These are phyloP conservation scores for Hoplias malabaricus DNA, from an alignment of 2,113 vertebrate species.

Conservation along the genomic window DNA sequence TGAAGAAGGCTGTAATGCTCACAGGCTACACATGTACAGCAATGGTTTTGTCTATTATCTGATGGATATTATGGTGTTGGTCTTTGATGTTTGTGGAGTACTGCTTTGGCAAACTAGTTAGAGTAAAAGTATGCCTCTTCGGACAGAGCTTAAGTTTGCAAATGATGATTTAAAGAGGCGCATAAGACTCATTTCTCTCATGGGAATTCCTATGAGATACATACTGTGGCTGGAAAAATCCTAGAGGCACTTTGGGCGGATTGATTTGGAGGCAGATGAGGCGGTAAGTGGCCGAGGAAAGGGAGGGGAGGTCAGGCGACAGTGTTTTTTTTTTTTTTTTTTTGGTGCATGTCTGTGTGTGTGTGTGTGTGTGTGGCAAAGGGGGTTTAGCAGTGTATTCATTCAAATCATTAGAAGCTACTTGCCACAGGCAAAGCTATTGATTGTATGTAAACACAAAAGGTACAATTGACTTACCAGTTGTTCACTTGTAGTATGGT, in stretches of 20 bases:
- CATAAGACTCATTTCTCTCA: constrained; percentile 3
- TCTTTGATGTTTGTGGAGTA: neutral
- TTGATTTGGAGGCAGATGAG: constrained; percentile 66
- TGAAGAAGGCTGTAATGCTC: neutral
- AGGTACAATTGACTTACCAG: constrained; percentile 85
- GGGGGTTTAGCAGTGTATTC: constrained; percentile 60
- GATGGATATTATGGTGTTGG: neutral
- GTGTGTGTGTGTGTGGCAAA: constrained; percentile 10
- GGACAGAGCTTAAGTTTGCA: neutral
- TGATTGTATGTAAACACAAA: constrained; percentile 67
- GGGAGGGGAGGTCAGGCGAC: constrained; percentile 44
- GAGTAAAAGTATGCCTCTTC: neutral
- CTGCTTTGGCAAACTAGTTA: neutral
- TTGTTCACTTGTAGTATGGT: constrained; percentile 99
- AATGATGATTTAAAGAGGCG: neutral
- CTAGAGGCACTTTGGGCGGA: constrained; percentile 64
- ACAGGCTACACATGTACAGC: neutral
- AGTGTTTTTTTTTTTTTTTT: no score
- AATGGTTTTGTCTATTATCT: neutral
- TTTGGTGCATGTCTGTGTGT: neutral
- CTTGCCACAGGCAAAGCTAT: constrained; percentile 66
- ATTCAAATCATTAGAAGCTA: constrained; percentile 73
- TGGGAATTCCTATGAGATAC: constrained; percentile 60
- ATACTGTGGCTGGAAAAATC: constrained; percentile 60
- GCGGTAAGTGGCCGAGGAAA: constrained; percentile 51